phyloP scores from a whole-genome alignment of 2,113 vertebrate species.

The Marcusenius ussheri region DNA sequence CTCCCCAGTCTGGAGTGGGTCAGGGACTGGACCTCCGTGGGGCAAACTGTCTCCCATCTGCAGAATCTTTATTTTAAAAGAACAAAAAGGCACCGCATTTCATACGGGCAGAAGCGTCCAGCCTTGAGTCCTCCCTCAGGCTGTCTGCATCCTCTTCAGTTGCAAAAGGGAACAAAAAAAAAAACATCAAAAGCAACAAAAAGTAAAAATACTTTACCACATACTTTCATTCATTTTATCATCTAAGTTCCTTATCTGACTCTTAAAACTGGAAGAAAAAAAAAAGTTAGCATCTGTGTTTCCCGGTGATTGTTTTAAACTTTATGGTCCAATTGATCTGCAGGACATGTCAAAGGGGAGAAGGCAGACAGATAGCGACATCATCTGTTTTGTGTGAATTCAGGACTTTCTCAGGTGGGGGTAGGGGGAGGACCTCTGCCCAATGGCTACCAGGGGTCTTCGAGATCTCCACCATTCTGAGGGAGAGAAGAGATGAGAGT shows the following conservation, averaged over 20 bases:
- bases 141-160: conserved; percentile 11
- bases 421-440: conserved; percentile 53
- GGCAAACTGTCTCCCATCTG: conserved; percentile 28
- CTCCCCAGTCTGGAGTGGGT: neutral
- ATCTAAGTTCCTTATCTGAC: conserved; percentile 63
- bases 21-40: neutral
- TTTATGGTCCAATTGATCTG: conserved; percentile 50
- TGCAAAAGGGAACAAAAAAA: conserved; percentile 15
- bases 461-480: conserved; percentile 89
- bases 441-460: conserved; percentile 92
- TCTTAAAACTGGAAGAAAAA: conserved; percentile 59
- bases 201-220: conserved; percentile 65
- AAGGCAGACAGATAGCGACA: conserved; percentile 64
- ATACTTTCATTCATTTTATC: conserved; percentile 59
- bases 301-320: conserved; percentile 32
- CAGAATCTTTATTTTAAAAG: neutral
- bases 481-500: conserved; percentile 44
- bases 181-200: conserved; percentile 59
- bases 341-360: conserved; percentile 60
- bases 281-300: conserved; percentile 50
- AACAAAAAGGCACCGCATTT: conserved; percentile 43
- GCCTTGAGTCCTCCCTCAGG: conserved; percentile 26
- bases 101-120: conserved; percentile 21
- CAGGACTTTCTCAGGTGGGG: conserved; percentile 67
- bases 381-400: conserved; percentile 75